Percentiles rank a stretch among this genome's conserved stretches.
These are phyloP conservation scores for Pangasianodon hypophthalmus DNA, from an alignment of 2,113 vertebrate species.

Conservation along the genomic window DNA sequence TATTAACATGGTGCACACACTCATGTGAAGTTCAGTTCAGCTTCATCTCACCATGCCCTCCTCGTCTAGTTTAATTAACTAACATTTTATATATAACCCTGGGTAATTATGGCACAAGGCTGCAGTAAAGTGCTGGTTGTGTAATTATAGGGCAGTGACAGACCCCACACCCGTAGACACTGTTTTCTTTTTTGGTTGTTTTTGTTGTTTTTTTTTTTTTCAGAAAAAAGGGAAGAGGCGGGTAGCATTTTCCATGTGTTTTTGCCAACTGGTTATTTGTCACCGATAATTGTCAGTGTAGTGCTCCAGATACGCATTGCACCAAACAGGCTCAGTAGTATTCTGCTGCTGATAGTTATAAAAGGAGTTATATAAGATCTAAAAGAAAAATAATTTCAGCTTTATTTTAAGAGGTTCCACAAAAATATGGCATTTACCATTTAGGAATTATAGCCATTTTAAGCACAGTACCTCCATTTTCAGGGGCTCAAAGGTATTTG, in stretches of 20 bases:
- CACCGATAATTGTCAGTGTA: conserved; percentile 46
- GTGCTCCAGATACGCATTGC: neutral
- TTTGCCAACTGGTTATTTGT: conserved; percentile 53
- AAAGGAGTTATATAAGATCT: no score
- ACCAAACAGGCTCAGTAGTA: neutral
- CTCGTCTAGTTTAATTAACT: conserved; percentile 23
- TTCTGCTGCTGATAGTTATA: neutral
- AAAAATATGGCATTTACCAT: no score
- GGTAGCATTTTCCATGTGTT: conserved; percentile 23
- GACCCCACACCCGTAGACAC: conserved; percentile 27
- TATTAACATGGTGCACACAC: neutral
- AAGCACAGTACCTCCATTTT: no score
- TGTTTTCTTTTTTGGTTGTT: neutral
- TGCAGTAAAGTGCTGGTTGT: conserved; percentile 34
- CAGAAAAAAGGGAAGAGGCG: conserved; percentile 7
- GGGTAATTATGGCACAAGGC: conserved; percentile 32
- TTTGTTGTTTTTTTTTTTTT: neutral
- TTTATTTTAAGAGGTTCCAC: no score
- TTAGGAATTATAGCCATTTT: no score
- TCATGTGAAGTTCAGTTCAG: neutral
- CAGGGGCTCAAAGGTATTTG: no score
- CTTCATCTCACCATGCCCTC: neutral
- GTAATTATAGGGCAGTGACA: conserved; percentile 48
- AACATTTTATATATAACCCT: conserved; percentile 37
- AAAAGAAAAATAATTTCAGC: no score